Evolutionary conservation across 37 sponge, comb jelly and placozoan genomes (phyloP).

Genomic region (Chondrilla cf. caribensis): DNA sequence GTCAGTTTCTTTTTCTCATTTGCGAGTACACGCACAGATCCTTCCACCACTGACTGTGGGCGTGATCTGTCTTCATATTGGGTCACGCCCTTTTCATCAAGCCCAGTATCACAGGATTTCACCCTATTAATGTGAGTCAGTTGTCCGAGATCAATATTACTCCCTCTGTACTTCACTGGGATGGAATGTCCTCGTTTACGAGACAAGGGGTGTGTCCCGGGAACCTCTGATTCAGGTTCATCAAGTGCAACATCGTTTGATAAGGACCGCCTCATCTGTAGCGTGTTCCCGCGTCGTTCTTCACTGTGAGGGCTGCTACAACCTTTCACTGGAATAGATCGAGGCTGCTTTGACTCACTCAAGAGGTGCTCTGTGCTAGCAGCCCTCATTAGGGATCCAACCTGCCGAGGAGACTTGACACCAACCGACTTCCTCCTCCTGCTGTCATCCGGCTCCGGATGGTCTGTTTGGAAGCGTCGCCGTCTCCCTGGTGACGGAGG

Average conservation of each 20-base stretch:
- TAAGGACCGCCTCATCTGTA: not conserved
- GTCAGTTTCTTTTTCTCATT: constrained; percentile 6
- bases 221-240: not conserved
- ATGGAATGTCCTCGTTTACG: not conserved
- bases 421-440: not conserved
- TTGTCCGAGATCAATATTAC: not conserved
- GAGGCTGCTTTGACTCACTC: not conserved
- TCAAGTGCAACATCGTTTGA: not conserved
- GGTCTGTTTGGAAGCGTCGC: not conserved
- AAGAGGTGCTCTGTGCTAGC: not conserved
- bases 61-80: not conserved
- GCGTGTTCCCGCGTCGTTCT: not conserved
- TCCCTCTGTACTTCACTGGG: too few species aligned
- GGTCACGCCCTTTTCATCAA: constrained; percentile 3
- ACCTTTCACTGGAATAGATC: not conserved
- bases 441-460: not conserved
- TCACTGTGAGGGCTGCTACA: not conserved
- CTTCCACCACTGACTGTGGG: not conserved
- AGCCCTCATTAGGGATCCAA: constrained; percentile 15
- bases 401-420: not conserved
- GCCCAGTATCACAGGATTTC: constrained; percentile 14
- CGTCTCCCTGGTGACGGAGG: constrained; percentile 15
- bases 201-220: not conserved
- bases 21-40: not conserved
- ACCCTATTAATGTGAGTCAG: not conserved